A percentile compares a stretch with the other conserved stretches of the same genome.
These are phyloP conservation scores for Camponotus vicinus DNA, from an alignment of 1,140 invertebrate species.

Conservation along the genomic window DNA sequence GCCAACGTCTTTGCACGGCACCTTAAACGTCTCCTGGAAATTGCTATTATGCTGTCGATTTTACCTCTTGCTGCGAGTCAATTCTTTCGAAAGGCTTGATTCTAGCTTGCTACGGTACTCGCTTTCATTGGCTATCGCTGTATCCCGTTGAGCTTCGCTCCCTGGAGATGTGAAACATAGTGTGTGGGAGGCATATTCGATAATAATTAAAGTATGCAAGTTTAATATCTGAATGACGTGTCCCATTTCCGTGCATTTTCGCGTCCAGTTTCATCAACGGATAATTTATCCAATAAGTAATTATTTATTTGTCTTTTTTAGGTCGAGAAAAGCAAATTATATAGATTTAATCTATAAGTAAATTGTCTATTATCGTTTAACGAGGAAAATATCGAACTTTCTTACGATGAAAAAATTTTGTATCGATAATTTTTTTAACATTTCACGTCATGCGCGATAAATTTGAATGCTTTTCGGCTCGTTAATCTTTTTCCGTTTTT, in stretches of 20 bases:
- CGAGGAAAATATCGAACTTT: neutral
- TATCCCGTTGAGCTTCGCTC: neutral
- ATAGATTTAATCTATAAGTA: neutral
- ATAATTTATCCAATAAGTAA: neutral
- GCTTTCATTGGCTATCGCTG: neutral
- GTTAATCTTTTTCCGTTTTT: constrained; percentile 34
- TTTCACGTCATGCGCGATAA: neutral
- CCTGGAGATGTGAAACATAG: neutral
- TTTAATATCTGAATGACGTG: neutral
- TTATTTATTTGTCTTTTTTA: too few species aligned
- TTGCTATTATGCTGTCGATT: constrained; percentile 66
- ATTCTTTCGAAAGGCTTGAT: constrained; percentile 55
- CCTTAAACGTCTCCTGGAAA: constrained; percentile 71
- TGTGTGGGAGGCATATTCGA: neutral
- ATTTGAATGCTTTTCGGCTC: constrained; percentile 25
- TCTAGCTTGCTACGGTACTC: neutral
- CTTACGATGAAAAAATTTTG: neutral
- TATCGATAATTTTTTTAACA: neutral
- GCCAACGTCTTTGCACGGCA: constrained; percentile 64
- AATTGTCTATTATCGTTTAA: neutral
- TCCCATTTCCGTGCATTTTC: neutral
- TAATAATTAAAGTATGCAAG: constrained; percentile 26
- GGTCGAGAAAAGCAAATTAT: neutral
- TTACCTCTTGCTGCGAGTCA: constrained; percentile 28
- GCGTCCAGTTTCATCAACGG: neutral